A percentile compares a stretch with the other conserved stretches of the same genome.
Evolutionary conservation across 2,888 invertebrate species (phyloP).

Genomic region (Hydraecia micacea): DNA sequence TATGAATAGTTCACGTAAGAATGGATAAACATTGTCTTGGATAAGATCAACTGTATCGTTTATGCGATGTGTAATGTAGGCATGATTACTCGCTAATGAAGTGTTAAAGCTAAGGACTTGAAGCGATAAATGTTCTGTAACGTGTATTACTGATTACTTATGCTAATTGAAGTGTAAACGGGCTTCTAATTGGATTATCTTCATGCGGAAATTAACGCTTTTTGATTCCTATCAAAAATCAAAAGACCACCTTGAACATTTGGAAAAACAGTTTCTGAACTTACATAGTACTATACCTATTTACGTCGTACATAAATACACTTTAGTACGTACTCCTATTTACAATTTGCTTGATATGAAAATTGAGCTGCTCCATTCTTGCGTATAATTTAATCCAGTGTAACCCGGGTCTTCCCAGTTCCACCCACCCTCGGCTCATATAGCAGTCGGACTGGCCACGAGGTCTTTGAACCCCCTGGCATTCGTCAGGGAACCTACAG

Average conservation of each 20-base stretch:
- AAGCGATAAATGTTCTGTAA: constrained; percentile 19
- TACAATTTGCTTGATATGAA: constrained; percentile 41
- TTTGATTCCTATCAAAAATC: not conserved
- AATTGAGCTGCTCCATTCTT: constrained; percentile 43
- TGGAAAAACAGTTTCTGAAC: not conserved
- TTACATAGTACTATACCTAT: constrained; percentile 1
- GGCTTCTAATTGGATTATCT: constrained; percentile 7
- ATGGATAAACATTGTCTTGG: constrained; percentile 18
- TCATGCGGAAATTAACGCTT: not conserved
- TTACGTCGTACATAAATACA: constrained; percentile 2
- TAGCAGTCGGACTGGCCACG: constrained; percentile 43
- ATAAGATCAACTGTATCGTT: not conserved
- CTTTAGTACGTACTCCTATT: constrained; percentile 28
- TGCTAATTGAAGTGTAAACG: constrained; percentile 18
- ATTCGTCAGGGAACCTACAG: constrained; percentile 47
- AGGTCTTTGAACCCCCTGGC: constrained; percentile 61
- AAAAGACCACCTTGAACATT: not conserved
- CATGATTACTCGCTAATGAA: constrained; percentile 9
- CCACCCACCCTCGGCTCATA: constrained; percentile 53
- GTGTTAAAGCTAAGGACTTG: constrained; percentile 12
- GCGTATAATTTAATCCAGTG: constrained; percentile 50
- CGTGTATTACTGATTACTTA: constrained; percentile 13
- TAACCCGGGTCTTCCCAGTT: constrained; percentile 42
- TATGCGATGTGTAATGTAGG: constrained; percentile 6
- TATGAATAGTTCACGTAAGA: constrained; percentile 27